Evolutionary conservation across 2,888 invertebrate species (phyloP).

Genomic region (Protodeltote pygarga): DNA sequence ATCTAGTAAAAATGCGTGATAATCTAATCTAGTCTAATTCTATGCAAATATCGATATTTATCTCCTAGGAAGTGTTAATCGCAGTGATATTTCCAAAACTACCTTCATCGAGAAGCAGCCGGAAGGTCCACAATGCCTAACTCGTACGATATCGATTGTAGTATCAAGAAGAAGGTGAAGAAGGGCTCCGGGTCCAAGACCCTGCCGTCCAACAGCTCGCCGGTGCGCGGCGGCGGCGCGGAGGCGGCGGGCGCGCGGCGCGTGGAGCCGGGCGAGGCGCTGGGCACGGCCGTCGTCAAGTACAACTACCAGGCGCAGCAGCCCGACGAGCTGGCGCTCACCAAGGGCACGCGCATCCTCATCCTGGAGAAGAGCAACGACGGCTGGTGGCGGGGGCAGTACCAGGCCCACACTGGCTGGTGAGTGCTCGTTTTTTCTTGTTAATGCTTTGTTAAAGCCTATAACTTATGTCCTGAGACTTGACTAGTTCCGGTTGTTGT

Average conservation of each 20-base stretch:
- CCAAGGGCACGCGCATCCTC: slow-evolving; percentile 97
- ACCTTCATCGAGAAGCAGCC: neutral
- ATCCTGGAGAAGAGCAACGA: slow-evolving; percentile 99
- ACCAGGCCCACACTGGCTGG: slow-evolving; percentile 87
- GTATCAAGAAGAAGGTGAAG: slow-evolving; percentile 95
- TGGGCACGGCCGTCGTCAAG: slow-evolving; percentile 96
- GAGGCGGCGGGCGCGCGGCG: slow-evolving; percentile 92
- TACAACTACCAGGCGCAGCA: slow-evolving; percentile 98
- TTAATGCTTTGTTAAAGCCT: neutral
- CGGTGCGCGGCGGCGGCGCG: slow-evolving; percentile 90
- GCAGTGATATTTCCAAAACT: neutral
- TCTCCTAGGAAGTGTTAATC: neutral
- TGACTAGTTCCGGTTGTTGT: too few relatives aligned
- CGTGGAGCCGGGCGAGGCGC: slow-evolving; percentile 94
- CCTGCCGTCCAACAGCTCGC: slow-evolving; percentile 93
- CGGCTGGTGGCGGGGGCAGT: slow-evolving; percentile 99
- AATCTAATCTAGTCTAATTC: too few relatives aligned
- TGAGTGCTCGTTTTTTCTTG: slow-evolving; percentile 53
- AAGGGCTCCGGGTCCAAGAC: slow-evolving; percentile 95
- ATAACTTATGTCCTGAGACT: too few relatives aligned
- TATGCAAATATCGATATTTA: too few relatives aligned
- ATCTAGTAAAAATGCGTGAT: too few relatives aligned
- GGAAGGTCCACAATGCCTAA: neutral
- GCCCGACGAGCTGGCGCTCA: slow-evolving; percentile 97
- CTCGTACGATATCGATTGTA: slow-evolving; percentile 51